phyloP scores from a whole-genome alignment of 2,113 vertebrate genomes.

The Neotragus moschatus region DNA sequence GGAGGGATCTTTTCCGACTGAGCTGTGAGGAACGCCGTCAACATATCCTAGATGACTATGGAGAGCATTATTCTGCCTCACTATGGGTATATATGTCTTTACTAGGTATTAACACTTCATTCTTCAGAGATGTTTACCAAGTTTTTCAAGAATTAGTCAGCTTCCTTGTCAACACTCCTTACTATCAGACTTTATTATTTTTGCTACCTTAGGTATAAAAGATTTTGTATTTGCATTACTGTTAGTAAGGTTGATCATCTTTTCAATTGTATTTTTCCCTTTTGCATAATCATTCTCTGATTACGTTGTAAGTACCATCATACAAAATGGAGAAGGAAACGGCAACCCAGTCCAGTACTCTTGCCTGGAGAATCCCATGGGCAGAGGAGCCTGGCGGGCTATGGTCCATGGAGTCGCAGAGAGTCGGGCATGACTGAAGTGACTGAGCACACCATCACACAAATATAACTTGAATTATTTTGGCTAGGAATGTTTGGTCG shows the following conservation, averaged over 20 bases:
- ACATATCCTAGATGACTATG: neutral
- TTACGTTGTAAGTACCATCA: neutral
- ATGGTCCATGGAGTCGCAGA: fast-evolving
- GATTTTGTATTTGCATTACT: neutral
- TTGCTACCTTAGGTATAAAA: neutral
- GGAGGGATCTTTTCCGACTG: neutral
- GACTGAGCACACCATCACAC: neutral
- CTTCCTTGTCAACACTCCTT: neutral
- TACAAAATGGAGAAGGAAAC: neutral
- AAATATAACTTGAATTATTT: constrained; percentile 5
- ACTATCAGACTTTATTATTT: neutral
- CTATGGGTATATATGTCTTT: neutral
- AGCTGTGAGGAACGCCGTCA: neutral
- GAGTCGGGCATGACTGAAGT: neutral
- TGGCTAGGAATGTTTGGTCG: constrained; percentile 4
- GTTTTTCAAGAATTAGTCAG: neutral
- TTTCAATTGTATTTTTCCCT: neutral
- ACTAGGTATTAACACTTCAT: neutral
- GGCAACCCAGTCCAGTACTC: neutral
- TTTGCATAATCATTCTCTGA: neutral
- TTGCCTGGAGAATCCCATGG: neutral
- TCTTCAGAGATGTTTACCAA: neutral
- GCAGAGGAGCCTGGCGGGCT: neutral
- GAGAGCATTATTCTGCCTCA: neutral
- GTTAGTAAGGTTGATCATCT: neutral